Conservation (phyloP, 1,140 invertebrate species). For the Drosophila funebris region DNA sequence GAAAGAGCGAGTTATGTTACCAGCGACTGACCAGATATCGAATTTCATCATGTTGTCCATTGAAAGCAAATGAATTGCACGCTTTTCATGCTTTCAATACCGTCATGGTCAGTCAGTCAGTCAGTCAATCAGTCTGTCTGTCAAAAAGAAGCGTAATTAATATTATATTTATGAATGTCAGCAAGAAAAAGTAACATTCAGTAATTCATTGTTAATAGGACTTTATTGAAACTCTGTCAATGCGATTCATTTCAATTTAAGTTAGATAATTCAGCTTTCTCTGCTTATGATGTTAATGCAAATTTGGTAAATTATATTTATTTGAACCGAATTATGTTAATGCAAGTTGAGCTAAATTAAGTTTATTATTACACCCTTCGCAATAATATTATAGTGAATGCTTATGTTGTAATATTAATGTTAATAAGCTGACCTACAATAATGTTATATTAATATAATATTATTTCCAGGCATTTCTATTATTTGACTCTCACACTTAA, state of each 20-base stretch:
- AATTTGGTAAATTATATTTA: too few relatives aligned
- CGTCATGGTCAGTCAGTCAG: slow-evolving; percentile 17
- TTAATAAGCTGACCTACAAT: too few relatives aligned
- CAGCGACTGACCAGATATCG: slow-evolving; percentile 24
- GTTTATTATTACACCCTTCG: too few relatives aligned
- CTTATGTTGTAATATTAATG: too few relatives aligned
- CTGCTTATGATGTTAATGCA: too few relatives aligned
- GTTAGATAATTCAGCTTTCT: not conserved
- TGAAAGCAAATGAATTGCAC: slow-evolving; percentile 45
- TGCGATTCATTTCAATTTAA: not conserved
- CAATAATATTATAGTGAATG: too few relatives aligned
- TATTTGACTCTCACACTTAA: too few relatives aligned
- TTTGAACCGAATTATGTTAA: too few relatives aligned
- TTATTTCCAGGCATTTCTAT: too few relatives aligned
- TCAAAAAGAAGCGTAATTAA: slow-evolving; percentile 38
- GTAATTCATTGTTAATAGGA: not conserved
- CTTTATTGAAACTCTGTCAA: not conserved
- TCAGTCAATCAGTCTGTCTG: slow-evolving; percentile 17
- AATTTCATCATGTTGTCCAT: slow-evolving; percentile 33
- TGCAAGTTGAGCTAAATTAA: too few relatives aligned
- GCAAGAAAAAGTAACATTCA: not conserved
- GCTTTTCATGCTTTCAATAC: slow-evolving; percentile 16
- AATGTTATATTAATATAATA: too few relatives aligned
- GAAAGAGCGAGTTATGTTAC: not conserved
- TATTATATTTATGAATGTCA: slow-evolving; percentile 11